These are phyloP conservation scores for Ahaetulla prasina DNA, from an alignment of 2,113 vertebrate species.

Conservation along the genomic window DNA sequence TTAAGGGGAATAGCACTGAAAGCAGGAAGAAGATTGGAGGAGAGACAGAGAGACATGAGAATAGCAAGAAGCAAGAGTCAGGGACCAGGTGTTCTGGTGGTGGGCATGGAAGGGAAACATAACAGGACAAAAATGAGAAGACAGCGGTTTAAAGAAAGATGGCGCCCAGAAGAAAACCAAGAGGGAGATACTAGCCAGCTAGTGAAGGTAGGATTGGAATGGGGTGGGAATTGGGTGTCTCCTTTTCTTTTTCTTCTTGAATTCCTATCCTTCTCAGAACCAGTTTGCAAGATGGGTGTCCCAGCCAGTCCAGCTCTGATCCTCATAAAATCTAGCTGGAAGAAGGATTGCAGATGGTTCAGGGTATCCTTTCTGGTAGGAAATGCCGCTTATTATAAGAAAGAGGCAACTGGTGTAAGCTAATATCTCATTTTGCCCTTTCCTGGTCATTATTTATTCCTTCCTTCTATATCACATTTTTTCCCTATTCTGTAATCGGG, in stretches of 20 bases:
- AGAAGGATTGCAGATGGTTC: not conserved
- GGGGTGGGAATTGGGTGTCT: not conserved
- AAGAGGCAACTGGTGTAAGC: not conserved
- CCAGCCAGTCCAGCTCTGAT: too few relatives aligned
- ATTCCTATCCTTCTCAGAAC: not conserved
- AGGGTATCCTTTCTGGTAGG: not conserved
- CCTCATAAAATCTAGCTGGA: not conserved
- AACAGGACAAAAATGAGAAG: slow-evolving; percentile 33
- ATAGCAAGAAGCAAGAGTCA: not conserved
- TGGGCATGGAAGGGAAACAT: slow-evolving; percentile 5
- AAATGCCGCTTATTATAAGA: not conserved
- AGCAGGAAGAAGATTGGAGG: not conserved
- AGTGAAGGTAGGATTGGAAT: slow-evolving; percentile 56
- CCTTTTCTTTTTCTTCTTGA: not conserved
- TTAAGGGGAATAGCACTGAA: not conserved
- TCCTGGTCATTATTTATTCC: not conserved
- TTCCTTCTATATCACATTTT: not conserved
- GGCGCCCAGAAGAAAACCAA: slow-evolving; percentile 30
- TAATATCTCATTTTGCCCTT: not conserved
- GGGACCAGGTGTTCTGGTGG: not conserved
- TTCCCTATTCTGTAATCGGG: not conserved
- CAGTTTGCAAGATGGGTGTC: not conserved
- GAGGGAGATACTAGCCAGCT: slow-evolving; percentile 56
- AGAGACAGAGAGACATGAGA: not conserved
- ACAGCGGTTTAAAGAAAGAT: slow-evolving; percentile 45